Percentiles rank a stretch among this genome's conserved stretches.
Conservation (phyloP, 2,113 vertebrate species). For the Mustela lutreola region DNA sequence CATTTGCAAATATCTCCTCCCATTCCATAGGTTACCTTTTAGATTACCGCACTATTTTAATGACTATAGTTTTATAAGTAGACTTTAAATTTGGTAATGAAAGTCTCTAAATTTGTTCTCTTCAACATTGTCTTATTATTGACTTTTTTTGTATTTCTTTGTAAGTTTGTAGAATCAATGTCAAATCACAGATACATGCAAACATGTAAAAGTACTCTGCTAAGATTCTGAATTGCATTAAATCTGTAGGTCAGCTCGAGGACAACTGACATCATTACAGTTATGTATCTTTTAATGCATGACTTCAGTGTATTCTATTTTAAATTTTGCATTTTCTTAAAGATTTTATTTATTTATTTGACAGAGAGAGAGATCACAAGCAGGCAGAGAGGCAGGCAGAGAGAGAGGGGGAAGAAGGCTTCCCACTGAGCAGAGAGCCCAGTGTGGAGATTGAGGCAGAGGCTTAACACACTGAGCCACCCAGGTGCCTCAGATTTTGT, state of each 20-base stretch:
- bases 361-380: too few species aligned
- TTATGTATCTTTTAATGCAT: not conserved
- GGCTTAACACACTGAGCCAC: too few species aligned
- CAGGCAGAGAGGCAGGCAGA: too few species aligned
- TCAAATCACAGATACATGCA: not conserved
- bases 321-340: not conserved
- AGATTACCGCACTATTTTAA: not conserved
- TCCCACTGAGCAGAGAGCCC: too few species aligned
- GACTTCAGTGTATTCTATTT: not conserved
- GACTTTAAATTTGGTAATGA: not conserved
- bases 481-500: not conserved
- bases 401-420: too few species aligned
- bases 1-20: not conserved
- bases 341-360: too few species aligned
- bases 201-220: not conserved
- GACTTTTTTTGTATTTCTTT: not conserved
- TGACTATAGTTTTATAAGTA: not conserved
- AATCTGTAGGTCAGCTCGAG: not conserved
- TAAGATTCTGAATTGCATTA: not conserved
- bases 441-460: too few species aligned
- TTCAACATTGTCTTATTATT: not conserved
- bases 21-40: not conserved
- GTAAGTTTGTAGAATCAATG: not conserved
- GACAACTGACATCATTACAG: not conserved
- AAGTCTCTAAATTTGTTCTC: constrained; percentile 9